Evolutionary conservation across 2,888 invertebrate species (phyloP), one percentile per base, ranked within the genome.

Genomic region (Pheosia tremula): DNA sequence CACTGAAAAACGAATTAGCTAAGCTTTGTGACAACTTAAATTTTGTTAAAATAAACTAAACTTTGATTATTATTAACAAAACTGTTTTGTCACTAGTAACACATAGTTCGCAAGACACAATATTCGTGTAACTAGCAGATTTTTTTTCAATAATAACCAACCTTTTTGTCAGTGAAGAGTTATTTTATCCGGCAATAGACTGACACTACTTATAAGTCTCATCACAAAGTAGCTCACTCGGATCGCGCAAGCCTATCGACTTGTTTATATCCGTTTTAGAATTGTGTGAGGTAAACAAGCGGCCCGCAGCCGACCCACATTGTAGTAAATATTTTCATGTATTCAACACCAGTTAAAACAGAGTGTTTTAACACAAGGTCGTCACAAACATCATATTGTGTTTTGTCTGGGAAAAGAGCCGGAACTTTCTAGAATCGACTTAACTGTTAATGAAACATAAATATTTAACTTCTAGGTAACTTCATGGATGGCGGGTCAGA

Each of bases 201-300:
- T 4, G 47, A 47, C 5, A 47, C 39, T 43, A 47, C 11, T 47
- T n/a, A 47, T n/a, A 47, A n/a, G 5, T n/a, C 47, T 47, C 10
- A 9, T 9, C 43, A 45, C 9, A 24, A 24, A 24, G 24, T 24
- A 24, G 8, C 8, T 9, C 5, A 47, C 11, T 47, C 11, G 47
- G 4, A 5, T n/a, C 47, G 47, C 37, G 24, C 37, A 38, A 53
- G 2, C 37, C 37, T 10, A 37, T 38, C 5, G 24, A 53, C 53
- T 53, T 37, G 53, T 53, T 53, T 53, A 53, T 11, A 53, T 53
- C 53, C 53, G 53, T 37, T 53, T 53, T 9, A 52, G 52, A 52
- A 36, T 36, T 13, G 13, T 9, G 49, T 36, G 37, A 53, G 38
- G 37, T 37, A 53, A 53, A 53, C 37, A 53, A 53, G 38, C 53